Conservation (phyloP, 1,140 invertebrate genomes). For the Calycopis cecrops region DNA sequence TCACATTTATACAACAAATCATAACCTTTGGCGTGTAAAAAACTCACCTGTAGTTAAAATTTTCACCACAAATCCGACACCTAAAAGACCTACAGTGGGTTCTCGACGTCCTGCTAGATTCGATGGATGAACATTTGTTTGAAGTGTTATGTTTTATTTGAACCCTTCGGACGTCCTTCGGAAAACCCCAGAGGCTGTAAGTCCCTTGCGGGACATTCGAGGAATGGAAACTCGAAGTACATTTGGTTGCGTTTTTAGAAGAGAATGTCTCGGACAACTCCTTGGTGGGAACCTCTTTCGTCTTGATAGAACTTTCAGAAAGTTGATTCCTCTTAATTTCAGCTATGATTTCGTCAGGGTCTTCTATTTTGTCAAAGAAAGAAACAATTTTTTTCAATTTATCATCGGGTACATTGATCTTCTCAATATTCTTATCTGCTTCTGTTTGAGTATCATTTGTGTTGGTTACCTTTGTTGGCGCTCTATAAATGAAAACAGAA, state of each 20-base stretch:
- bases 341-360: slow-evolving; percentile 40
- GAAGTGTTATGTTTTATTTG: slow-evolving; percentile 26
- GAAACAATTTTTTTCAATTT: slow-evolving; percentile 63
- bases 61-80: slow-evolving; percentile 49
- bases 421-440: slow-evolving; percentile 27
- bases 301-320: too few relatives aligned
- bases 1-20: too few relatives aligned
- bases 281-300: slow-evolving; percentile 35
- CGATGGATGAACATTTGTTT: slow-evolving; percentile 26
- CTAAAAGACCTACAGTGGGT: slow-evolving; percentile 21
- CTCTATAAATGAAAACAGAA: slow-evolving; percentile 12
- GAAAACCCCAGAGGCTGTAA: too few relatives aligned
- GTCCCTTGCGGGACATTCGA: too few relatives aligned
- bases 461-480: slow-evolving; percentile 26
- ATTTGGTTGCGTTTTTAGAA: slow-evolving; percentile 25
- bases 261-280: slow-evolving; percentile 29
- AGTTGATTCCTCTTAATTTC: slow-evolving; percentile 43
- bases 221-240: slow-evolving; percentile 19
- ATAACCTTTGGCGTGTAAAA: background rate
- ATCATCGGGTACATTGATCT: slow-evolving; percentile 45
- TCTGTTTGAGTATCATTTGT: slow-evolving; percentile 54
- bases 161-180: too few relatives aligned
- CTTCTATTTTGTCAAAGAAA: slow-evolving; percentile 54
- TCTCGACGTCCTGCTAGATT: slow-evolving; percentile 34
- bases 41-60: slow-evolving; percentile 44